These are phyloP conservation scores for Scelioninae gen. 1 DNA, from an alignment of 2,888 invertebrate genomes.

Conservation along the genomic window DNA sequence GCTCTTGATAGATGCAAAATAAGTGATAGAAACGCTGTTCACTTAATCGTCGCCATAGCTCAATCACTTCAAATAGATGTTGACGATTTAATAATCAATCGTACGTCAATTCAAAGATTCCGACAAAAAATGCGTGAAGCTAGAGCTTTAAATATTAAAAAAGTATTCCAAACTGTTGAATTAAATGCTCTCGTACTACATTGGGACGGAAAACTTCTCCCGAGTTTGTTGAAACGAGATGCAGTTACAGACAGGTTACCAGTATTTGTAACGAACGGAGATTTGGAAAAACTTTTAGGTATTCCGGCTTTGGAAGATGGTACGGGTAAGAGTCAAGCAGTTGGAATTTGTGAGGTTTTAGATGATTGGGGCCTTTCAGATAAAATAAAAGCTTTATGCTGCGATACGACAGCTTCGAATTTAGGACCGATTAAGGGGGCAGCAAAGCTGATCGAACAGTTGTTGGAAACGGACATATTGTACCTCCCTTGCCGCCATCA, in stretches of 20 bases:
- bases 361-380: slow-evolving; percentile 7
- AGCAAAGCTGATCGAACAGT: neutral
- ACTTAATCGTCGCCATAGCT: slow-evolving; percentile 8
- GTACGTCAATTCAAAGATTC: slow-evolving; percentile 4
- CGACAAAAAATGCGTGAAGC: slow-evolving; percentile 4
- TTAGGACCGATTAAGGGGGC: neutral
- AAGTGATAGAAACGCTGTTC: slow-evolving; percentile 17
- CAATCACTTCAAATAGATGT: slow-evolving; percentile 4
- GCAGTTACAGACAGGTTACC: slow-evolving; percentile 28
- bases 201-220: slow-evolving; percentile 54
- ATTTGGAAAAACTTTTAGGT: slow-evolving; percentile 20
- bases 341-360: neutral
- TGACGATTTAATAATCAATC: neutral
- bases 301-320: slow-evolving; percentile 6
- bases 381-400: neutral
- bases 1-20: slow-evolving; percentile 18
- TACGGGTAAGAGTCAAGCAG: neutral
- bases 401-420: neutral
- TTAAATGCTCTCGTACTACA: slow-evolving; percentile 24
- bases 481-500: neutral
- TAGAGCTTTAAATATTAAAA: slow-evolving; percentile 7
- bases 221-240: slow-evolving; percentile 34
- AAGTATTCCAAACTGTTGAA: neutral
- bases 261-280: slow-evolving; percentile 19
- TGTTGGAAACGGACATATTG: too few species aligned